Conservation (phyloP, 2,797 vertebrate species). For the Notolabrus celidotus region DNA sequence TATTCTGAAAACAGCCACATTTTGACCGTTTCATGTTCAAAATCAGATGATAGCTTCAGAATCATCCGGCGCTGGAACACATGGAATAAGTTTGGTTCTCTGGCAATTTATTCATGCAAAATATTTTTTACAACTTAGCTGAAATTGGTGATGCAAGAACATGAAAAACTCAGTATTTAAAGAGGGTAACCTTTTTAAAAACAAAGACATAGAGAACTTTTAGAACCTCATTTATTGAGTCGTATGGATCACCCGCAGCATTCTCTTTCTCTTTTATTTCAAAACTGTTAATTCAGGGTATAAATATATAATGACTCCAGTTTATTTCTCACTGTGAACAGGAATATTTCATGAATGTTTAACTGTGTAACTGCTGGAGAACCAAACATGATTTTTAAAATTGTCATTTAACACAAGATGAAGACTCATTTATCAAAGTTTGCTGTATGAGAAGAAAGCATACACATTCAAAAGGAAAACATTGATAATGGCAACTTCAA, state of each 20-base stretch:
- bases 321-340: neutral
- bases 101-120: conserved; percentile 30
- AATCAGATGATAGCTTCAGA: too few species aligned
- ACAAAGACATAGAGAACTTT: neutral
- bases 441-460: conserved; percentile 23
- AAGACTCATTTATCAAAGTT: conserved; percentile 13
- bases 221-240: too few species aligned
- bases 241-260: conserved; percentile 6
- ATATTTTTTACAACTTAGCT: neutral
- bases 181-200: neutral
- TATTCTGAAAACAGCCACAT: too few species aligned
- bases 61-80: neutral
- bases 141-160: neutral
- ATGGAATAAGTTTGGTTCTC: conserved; percentile 56
- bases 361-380: conserved; percentile 45
- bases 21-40: too few species aligned
- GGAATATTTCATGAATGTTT: conserved; percentile 6
- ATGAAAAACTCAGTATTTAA: neutral
- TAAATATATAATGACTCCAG: conserved; percentile 18
- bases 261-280: conserved; percentile 34
- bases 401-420: neutral
- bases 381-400: conserved; percentile 45
- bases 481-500: conserved; percentile 28
- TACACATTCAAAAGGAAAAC: conserved; percentile 35
- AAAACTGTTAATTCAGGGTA: conserved; percentile 21